Base-by-base conservation (phyloP, 2,888 invertebrate genomes). In the Andrena bicolor region DNA sequence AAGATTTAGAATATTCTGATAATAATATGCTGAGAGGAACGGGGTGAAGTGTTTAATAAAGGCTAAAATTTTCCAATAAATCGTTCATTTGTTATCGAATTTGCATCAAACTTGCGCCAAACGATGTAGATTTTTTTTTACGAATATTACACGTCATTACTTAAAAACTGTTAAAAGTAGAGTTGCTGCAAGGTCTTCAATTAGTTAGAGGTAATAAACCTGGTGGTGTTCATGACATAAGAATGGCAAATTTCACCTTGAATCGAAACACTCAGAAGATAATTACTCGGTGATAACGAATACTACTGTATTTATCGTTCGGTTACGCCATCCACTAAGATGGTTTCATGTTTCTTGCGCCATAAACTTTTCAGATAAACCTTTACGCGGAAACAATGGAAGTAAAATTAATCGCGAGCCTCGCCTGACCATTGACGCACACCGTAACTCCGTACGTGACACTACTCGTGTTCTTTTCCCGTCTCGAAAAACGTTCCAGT, bases 371-470 rank as follows among this genome's bases (percentile, higher is more conserved):
- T n/a, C 16, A 13, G 26, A 35, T 58, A 32, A 28, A 78, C 35
- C 10, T 53, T 48, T 30, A 66, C 61, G 53, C 61, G 32, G 5
- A 23, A 53, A 49, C 35, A 26, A 61, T 65, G 35, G 23, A 16
- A 20, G 53, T 28, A 68, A 71, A 69, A 61, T 73, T 63, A 56
- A 56, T 65, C 74, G 66, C 53, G 4, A 28, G 41, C 41, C 61
- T 68, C 70, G 41, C 8, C 28, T 26, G 28, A 56, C n/a, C 23
- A 53, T 76, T 73, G 71, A 79, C 76, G 60, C 20, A 71, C 71
- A 61, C n/a, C 32, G 75, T 78, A 65, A 71, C 71, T 58, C n/a
- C 32, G 75, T 78, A 65, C 72, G 72, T 85, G 77, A 72, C 71
- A 23, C 64, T 20, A 48, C 23, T 6, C 73, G 48, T 49, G 70